Percentiles rank a stretch among this genome's conserved stretches.
These are phyloP conservation scores for Grantiella picta DNA, from an alignment of 2,113 vertebrate genomes.

Conservation along the genomic window DNA sequence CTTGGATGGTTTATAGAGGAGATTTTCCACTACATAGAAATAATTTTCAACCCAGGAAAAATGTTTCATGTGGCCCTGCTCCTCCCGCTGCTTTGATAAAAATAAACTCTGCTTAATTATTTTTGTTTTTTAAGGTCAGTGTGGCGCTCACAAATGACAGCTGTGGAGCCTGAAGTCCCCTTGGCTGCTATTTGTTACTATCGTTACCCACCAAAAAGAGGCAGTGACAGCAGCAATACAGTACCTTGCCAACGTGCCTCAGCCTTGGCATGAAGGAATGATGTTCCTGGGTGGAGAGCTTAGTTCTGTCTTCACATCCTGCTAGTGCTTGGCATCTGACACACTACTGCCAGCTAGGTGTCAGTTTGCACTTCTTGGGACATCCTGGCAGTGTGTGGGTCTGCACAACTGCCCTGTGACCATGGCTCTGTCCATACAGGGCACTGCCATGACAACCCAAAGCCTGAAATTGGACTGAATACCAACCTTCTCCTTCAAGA, in stretches of 20 bases:
- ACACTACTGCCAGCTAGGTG: not conserved
- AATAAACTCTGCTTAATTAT: not conserved
- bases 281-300: not conserved
- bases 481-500: not conserved
- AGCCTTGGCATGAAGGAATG: not conserved
- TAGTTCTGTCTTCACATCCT: not conserved
- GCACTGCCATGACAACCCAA: not conserved
- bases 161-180: not conserved
- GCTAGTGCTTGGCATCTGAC: not conserved
- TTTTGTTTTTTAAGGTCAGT: not conserved
- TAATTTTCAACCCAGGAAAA: not conserved
- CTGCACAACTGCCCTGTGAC: not conserved
- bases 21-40: slow-evolving; percentile 23
- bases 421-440: not conserved
- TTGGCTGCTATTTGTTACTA: not conserved
- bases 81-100: not conserved
- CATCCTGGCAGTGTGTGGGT: not conserved
- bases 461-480: not conserved
- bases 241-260: not conserved
- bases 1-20: not conserved
- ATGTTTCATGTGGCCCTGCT: not conserved
- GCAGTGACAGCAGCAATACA: not conserved
- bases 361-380: not conserved
- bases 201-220: not conserved
- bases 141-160: not conserved